These are phyloP conservation scores for Tyto alba DNA, from an alignment of 2,113 vertebrate genomes.

Conservation along the genomic window DNA sequence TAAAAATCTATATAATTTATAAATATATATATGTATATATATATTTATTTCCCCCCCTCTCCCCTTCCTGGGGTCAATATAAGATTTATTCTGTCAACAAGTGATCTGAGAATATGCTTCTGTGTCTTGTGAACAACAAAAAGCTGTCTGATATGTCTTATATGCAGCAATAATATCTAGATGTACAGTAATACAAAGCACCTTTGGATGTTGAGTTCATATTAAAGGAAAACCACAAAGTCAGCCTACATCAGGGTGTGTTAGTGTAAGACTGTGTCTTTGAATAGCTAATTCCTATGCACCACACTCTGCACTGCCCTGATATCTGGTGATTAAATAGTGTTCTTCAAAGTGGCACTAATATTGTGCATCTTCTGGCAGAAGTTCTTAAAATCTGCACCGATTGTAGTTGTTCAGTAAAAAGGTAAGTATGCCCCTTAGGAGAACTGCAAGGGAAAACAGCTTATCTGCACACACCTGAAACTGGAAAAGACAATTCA, in stretches of 20 bases:
- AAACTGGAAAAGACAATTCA: constrained; percentile 45
- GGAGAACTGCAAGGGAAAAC: constrained; percentile 35
- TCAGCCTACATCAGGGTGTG: neutral
- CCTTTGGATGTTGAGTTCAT: neutral
- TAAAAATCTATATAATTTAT: neutral
- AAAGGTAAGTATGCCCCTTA: constrained; percentile 53
- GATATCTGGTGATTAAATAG: constrained; percentile 56
- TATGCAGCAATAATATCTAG: neutral
- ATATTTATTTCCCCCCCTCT: neutral
- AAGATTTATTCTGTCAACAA: neutral
- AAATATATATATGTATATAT: too few relatives aligned
- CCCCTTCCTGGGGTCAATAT: neutral
- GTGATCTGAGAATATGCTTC: neutral
- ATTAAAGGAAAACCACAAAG: neutral
- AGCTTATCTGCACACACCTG: constrained; percentile 56
- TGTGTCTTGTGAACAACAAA: neutral
- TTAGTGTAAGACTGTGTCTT: neutral
- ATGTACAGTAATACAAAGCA: neutral
- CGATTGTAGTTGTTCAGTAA: neutral
- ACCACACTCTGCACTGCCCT: neutral
- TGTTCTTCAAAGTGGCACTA: constrained; percentile 35
- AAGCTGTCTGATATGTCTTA: neutral
- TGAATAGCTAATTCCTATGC: neutral
- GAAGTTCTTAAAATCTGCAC: constrained; percentile 48
- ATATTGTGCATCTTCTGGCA: constrained; percentile 53